phyloP scores from a whole-genome alignment of 1,140 invertebrate species.

The Drosophila nikananu region DNA sequence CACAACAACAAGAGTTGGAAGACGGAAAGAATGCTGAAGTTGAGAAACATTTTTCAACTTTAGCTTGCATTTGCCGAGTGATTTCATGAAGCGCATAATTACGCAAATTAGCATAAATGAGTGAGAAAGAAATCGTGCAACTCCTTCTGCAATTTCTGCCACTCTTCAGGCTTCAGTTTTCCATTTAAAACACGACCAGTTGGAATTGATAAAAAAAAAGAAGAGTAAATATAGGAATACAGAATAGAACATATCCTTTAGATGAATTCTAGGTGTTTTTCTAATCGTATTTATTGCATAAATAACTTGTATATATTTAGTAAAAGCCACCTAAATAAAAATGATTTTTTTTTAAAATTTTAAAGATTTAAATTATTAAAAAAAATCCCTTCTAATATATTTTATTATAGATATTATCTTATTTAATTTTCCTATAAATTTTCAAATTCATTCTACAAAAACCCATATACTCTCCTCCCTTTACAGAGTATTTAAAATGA shows the following conservation, averaged over 20 bases:
- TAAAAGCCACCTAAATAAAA: background rate
- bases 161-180: slow-evolving; percentile 1
- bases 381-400: background rate
- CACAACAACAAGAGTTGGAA: slow-evolving; percentile 23
- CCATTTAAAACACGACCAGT: background rate
- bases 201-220: slow-evolving; percentile 27
- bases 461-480: background rate
- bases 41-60: slow-evolving; percentile 62
- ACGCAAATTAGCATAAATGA: slow-evolving; percentile 84
- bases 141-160: slow-evolving; percentile 3
- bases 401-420: too few relatives aligned
- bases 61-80: slow-evolving; percentile 72
- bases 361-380: background rate
- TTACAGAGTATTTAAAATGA: slow-evolving; percentile 7
- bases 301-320: too few relatives aligned
- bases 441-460: background rate
- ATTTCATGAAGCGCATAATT: slow-evolving; percentile 84
- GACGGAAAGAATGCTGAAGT: slow-evolving; percentile 25
- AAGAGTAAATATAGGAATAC: background rate
- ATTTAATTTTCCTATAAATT: background rate
- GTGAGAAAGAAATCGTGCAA: slow-evolving; percentile 51
- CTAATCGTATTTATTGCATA: background rate
- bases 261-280: background rate
- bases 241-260: background rate
- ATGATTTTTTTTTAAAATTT: background rate